A percentile compares a stretch with the other conserved stretches of the same genome.
Evolutionary conservation across 2,888 invertebrate genomes (phyloP).

Genomic region (Microdon myrmicae): DNA sequence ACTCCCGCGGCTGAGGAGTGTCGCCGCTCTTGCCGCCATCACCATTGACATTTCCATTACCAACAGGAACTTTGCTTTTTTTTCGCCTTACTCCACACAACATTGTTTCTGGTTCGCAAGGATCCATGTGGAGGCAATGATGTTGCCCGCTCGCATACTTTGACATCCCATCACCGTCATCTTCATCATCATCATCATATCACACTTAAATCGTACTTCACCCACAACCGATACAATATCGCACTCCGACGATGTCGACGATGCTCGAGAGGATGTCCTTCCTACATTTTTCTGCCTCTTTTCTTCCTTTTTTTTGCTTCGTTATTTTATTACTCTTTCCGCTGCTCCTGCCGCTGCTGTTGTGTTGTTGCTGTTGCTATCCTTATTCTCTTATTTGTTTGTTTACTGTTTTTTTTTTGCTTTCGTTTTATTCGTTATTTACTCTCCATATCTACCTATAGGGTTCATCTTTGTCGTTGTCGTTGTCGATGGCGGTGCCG

Average conservation of each 20-base stretch:
- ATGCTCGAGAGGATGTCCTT: conserved; percentile 26
- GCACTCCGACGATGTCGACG: conserved; percentile 17
- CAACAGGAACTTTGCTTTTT: conserved; percentile 25
- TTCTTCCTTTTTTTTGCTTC: conserved; percentile 4
- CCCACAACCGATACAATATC: conserved; percentile 52
- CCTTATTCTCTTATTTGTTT: no score
- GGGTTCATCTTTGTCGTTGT: conserved; percentile 46
- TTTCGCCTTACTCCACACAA: no score
- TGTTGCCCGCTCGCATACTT: conserved; percentile 35
- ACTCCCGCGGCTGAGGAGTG: no score
- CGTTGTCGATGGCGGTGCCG: conserved; percentile 8
- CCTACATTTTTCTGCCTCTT: no score
- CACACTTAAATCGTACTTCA: conserved; percentile 52
- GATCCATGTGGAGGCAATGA: conserved; percentile 20
- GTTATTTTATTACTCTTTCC: conserved; percentile 4
- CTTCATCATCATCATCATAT: conserved; percentile 52
- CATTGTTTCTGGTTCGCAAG: conserved; percentile 1
- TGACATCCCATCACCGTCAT: conserved; percentile 46
- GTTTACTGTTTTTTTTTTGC: no score
- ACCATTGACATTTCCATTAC: conserved; percentile 27
- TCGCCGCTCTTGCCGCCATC: conserved; percentile 12
- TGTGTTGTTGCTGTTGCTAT: no score
- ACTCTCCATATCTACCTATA: conserved; percentile 18
- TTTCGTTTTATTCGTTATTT: conserved; percentile 33
- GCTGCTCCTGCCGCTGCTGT: background rate